Conservation (phyloP, 2,888 invertebrate species). For the Galerucella nymphaeae region DNA sequence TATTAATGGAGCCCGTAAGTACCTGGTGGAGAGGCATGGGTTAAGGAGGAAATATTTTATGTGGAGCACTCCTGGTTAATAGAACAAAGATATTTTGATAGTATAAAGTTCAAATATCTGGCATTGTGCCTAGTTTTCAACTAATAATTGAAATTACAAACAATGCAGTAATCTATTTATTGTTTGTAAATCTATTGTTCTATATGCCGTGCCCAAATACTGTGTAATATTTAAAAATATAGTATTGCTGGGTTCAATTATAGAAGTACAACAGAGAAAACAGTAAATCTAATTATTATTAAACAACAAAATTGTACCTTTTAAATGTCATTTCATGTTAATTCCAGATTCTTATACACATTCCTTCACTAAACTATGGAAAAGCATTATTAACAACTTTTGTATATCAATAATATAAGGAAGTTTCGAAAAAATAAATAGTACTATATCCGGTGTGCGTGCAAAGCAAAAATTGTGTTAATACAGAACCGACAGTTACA, state of each 20-base stretch:
- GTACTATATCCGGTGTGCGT: constrained; percentile 31
- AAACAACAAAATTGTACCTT: constrained; percentile 9
- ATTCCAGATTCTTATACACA: constrained; percentile 8
- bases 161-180: no score
- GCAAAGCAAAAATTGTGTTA: constrained; percentile 34
- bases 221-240: no score
- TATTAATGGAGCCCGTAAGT: no score
- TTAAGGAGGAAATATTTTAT: no score
- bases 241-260: not conserved
- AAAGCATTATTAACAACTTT: not conserved
- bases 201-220: not conserved
- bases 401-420: not conserved
- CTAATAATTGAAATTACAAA: no score
- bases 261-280: not conserved
- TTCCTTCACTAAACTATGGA: constrained; percentile 6
- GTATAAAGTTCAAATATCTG: no score
- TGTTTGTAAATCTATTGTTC: no score
- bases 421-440: constrained; percentile 16
- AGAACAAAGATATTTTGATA: no score
- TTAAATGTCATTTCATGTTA: constrained; percentile 13
- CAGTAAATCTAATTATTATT: not conserved
- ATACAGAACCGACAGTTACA: constrained; percentile 29
- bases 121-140: no score
- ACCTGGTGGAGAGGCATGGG: no score
- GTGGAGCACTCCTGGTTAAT: no score